These are phyloP conservation scores for Bufo gargarizans DNA, from an alignment of 2,113 vertebrate species.

Conservation along the genomic window DNA sequence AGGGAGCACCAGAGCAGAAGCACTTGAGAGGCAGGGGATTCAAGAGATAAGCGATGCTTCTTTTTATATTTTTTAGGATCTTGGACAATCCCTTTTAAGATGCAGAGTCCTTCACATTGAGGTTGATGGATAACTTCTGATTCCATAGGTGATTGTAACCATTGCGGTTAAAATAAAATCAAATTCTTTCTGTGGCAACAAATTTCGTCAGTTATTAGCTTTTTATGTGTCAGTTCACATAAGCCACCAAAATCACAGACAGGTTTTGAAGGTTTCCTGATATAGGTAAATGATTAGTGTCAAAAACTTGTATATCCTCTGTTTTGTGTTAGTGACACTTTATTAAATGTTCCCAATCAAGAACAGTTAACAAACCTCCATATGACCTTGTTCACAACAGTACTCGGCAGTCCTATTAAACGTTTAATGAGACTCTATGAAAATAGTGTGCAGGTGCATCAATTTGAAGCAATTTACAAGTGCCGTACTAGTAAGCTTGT, in stretches of 20 bases:
- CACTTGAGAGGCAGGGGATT: too few species aligned
- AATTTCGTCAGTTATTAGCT: background rate
- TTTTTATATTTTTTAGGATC: too few species aligned
- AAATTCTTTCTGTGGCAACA: background rate
- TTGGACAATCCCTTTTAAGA: background rate
- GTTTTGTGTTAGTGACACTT: constrained; percentile 64
- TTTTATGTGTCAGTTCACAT: background rate
- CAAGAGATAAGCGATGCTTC: too few species aligned
- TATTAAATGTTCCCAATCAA: constrained; percentile 64
- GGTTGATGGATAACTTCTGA: background rate
- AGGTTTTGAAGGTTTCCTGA: constrained; percentile 17
- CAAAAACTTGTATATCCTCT: constrained; percentile 60
- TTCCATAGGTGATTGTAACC: background rate
- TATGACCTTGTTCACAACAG: constrained; percentile 56
- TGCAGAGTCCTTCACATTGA: background rate
- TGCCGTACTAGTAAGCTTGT: constrained; percentile 29
- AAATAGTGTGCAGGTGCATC: constrained; percentile 63
- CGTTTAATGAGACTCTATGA: constrained; percentile 63
- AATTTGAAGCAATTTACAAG: constrained; percentile 59
- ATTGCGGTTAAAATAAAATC: background rate
- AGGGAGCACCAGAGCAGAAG: too few species aligned
- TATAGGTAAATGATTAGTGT: constrained; percentile 51
- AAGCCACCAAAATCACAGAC: background rate
- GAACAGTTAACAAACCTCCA: constrained; percentile 61
- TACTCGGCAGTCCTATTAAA: constrained; percentile 63